A percentile compares a stretch with the other conserved stretches of the same genome.
phyloP scores from a whole-genome alignment of 2,113 vertebrate genomes.

The Leptocoma aspasia region DNA sequence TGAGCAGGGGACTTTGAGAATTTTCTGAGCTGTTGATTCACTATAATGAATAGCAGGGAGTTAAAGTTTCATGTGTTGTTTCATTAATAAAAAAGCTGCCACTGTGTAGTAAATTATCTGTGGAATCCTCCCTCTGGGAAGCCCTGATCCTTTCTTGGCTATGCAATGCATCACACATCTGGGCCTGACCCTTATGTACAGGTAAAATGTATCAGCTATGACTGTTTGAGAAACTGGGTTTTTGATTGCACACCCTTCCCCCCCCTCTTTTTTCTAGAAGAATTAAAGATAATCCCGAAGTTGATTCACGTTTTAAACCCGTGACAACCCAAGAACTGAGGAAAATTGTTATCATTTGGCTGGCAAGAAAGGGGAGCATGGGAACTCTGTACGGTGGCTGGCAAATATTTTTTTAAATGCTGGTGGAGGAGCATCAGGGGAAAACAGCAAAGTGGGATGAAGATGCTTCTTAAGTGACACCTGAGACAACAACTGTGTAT shows the following conservation, averaged over 20 bases:
- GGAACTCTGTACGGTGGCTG: not conserved
- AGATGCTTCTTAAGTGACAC: not conserved
- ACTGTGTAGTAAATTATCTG: not conserved
- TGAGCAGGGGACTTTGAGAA: not conserved
- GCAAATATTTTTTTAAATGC: not conserved
- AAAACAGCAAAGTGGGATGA: not conserved
- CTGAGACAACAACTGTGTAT: not conserved
- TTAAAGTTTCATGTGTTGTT: not conserved
- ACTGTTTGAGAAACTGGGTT: not conserved
- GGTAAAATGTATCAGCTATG: not conserved
- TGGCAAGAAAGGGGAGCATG: not conserved
- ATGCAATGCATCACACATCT: not conserved
- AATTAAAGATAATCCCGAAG: not conserved
- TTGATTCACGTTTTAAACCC: not conserved
- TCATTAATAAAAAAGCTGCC: not conserved
- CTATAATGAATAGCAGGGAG: not conserved
- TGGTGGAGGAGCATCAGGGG: not conserved
- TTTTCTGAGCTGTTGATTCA: not conserved
- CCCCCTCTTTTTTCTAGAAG: not conserved
- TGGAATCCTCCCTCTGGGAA: not conserved
- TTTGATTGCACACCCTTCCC: fast-evolving
- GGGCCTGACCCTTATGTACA: not conserved
- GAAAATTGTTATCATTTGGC: not conserved
- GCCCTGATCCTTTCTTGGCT: not conserved
- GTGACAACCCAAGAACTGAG: not conserved